A percentile compares a stretch with the other conserved stretches of the same genome.
These are phyloP conservation scores for Tetramorium alpestre DNA, from an alignment of 1,140 invertebrate species.

Conservation along the genomic window DNA sequence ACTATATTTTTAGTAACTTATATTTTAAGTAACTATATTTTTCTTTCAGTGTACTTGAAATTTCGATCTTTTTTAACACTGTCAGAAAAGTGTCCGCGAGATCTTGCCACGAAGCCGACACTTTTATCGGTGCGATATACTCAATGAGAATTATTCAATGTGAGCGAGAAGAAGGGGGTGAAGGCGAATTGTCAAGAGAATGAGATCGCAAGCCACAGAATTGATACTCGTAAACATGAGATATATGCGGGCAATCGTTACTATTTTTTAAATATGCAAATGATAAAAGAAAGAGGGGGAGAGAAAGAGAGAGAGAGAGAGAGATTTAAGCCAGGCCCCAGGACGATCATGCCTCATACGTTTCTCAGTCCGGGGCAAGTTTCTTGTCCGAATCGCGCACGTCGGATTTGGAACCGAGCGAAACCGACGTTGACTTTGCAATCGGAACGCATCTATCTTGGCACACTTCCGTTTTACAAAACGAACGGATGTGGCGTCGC, in stretches of 20 bases:
- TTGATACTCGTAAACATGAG: slow-evolving; percentile 66
- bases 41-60: too few species aligned
- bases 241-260: slow-evolving; percentile 56
- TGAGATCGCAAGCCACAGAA: slow-evolving; percentile 60
- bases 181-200: neutral
- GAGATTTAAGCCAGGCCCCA: slow-evolving; percentile 65
- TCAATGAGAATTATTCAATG: slow-evolving; percentile 24
- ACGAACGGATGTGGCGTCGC: neutral
- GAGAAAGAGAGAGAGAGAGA: too few species aligned
- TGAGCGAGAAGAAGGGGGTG: neutral
- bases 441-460: neutral
- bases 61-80: neutral
- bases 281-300: neutral
- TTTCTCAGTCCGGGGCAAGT: slow-evolving; percentile 42
- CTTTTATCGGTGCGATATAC: slow-evolving; percentile 3
- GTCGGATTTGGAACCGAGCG: neutral
- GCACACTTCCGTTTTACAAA: neutral
- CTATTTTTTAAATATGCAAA: slow-evolving; percentile 72
- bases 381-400: neutral
- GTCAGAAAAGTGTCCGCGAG: neutral
- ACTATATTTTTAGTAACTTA: too few species aligned
- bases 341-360: slow-evolving; percentile 70
- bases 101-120: slow-evolving; percentile 32
- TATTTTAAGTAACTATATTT: too few species aligned
- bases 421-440: slow-evolving; percentile 11